Conservation (phyloP, 1,140 invertebrate species). For the Plutomurus gul region DNA sequence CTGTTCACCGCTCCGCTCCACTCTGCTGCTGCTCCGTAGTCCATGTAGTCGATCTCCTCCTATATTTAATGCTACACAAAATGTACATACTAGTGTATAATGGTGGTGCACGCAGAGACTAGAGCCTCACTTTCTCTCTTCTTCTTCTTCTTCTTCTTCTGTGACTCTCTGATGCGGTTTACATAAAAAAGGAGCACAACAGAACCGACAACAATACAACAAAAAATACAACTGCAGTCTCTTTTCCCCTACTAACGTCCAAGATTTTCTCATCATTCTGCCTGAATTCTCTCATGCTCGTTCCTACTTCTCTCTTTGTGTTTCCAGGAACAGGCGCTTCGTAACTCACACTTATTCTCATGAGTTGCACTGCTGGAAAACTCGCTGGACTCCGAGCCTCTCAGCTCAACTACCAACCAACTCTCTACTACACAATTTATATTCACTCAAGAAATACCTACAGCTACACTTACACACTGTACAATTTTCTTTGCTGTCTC, state of each 20-base stretch:
- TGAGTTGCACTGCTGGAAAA: not conserved
- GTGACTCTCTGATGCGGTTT: not conserved
- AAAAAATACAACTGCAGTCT: conserved; percentile 22
- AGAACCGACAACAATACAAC: too few relatives aligned
- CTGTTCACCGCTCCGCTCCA: not conserved
- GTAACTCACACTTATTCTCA: conserved; percentile 27
- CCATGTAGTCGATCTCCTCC: too few relatives aligned
- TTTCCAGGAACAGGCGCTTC: not conserved
- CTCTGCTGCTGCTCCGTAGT: not conserved
- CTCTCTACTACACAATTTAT: not conserved
- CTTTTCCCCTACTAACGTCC: not conserved
- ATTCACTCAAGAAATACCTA: conserved; percentile 15
- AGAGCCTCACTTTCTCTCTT: too few relatives aligned
- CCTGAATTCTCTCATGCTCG: not conserved
- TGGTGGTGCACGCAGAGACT: too few relatives aligned
- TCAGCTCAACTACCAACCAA: not conserved
- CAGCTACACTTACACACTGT: not conserved
- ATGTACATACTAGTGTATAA: too few relatives aligned
- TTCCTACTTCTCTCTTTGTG: not conserved
- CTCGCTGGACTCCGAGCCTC: not conserved
- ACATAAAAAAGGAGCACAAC: conserved; percentile 15
- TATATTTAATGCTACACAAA: too few relatives aligned
- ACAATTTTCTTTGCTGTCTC: not conserved
- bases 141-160: not conserved
- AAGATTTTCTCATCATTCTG: conserved; percentile 22